Base-by-base conservation (phyloP, 1,140 invertebrate species). In the Orchestia grillus region DNA sequence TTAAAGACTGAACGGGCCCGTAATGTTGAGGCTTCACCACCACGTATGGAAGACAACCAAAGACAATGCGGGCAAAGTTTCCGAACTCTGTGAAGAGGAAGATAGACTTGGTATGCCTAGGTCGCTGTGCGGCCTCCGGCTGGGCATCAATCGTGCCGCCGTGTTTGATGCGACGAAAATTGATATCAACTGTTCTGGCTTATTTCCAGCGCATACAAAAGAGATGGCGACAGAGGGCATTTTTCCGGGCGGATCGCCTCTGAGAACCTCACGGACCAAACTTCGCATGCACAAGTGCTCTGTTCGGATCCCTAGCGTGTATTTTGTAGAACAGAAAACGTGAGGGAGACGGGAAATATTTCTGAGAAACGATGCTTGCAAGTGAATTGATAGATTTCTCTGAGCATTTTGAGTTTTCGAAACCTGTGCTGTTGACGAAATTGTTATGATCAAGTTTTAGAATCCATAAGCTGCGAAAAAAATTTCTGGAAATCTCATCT, bases 131-230 rank as follows among this genome's bases (percentile, higher is more conserved):
- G 92, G 92, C 40, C 44, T 40, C 43, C 19, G 28, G 92, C 43
- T 19, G 43, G 44, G 92, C 92, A 94, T 94, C 92, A 45, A 94
- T 94, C 92, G 92, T 44, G 3, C 43, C 43, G 40, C 43, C 92
- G 36, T 47, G 92, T 44, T 47, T 94, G 92, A 44, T 45, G 92
- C 43, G 15, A 44, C 36, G 92, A 16, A 47, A 94, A 94, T 94
- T 94, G 92, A 94, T 94, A 94, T 94, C 43, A 94, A 94, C 92
- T 94, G 92, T 94, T 94, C 19, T 94, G 92, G 43, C 92, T 94
- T 94, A 94, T 94, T 94, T 94, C 15, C 41, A 44, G 92, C 44
- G 92, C 41, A 94, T 94, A 94, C 92, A 44, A 45, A 94, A 94
- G 41, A 45, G 92, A 44, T 36, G 40, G 40, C 44, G 44, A 45